Evolutionary conservation across 2,113 vertebrate genomes (phyloP).

Genomic region (Dryoscopus gambensis): DNA sequence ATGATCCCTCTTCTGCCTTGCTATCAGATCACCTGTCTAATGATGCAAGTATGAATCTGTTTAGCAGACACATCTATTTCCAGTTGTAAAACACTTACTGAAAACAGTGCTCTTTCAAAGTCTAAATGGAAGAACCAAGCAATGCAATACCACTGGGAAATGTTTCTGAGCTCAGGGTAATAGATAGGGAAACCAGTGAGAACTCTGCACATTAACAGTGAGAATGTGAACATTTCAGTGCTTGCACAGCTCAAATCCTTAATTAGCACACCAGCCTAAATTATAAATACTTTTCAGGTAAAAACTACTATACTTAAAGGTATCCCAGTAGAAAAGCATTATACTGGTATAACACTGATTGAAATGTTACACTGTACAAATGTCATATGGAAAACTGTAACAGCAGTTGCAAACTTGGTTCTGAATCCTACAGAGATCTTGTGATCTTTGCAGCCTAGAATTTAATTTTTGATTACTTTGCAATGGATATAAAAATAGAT

Average conservation of each 20-base stretch:
- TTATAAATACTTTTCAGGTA: not conserved
- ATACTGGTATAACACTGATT: not conserved
- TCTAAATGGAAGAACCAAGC: not conserved
- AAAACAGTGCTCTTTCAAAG: conserved; percentile 2
- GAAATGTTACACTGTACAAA: not conserved
- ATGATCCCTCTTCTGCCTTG: not conserved
- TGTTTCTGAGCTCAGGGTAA: not conserved
- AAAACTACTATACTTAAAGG: not conserved
- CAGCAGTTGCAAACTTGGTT: not conserved
- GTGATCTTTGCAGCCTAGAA: not conserved
- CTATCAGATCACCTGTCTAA: conserved; percentile 15
- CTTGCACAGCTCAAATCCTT: not conserved
- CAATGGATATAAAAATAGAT: not conserved
- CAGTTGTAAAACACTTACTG: not conserved
- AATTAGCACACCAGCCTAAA: not conserved
- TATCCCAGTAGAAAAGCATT: not conserved
- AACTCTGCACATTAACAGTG: not conserved
- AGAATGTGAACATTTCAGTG: not conserved
- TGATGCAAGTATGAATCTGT: conserved; percentile 26
- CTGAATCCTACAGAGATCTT: not conserved
- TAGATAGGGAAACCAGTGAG: not conserved
- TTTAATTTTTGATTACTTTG: not conserved
- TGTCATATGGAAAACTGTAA: not conserved
- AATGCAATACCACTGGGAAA: not conserved
- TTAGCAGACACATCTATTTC: conserved; percentile 41